phyloP scores from a whole-genome alignment of 2,113 vertebrate genomes.

The Cepphus grylle region DNA sequence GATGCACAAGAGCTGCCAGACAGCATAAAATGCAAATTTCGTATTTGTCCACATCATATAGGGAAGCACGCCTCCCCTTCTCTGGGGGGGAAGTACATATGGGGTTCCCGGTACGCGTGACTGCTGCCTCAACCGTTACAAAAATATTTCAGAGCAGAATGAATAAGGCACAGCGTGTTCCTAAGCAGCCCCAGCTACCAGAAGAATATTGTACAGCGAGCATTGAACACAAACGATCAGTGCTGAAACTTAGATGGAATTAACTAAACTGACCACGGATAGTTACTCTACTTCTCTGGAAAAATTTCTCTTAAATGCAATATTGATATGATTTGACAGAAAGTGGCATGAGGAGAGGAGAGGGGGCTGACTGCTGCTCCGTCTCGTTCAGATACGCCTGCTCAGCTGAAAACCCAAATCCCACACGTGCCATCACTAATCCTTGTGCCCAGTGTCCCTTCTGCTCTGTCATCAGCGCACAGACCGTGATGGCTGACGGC shows the following conservation, averaged over 20 bases:
- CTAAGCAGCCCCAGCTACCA: not conserved
- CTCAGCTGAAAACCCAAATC: not conserved
- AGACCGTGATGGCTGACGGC: not conserved
- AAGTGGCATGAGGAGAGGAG: not conserved
- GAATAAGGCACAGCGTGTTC: not conserved
- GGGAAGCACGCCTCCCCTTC: not conserved
- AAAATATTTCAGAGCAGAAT: not conserved
- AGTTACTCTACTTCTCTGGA: not conserved
- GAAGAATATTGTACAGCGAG: not conserved
- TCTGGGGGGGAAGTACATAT: not conserved
- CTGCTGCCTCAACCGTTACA: not conserved
- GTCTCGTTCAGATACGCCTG: not conserved
- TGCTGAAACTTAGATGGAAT: not conserved
- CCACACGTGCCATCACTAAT: not conserved
- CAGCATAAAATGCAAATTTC: not conserved
- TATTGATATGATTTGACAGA: fast-evolving
- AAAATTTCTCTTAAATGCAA: not conserved
- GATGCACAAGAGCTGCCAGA: not conserved
- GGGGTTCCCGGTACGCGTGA: not conserved
- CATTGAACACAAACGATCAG: not conserved
- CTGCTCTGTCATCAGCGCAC: not conserved
- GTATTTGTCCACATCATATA: fast-evolving
- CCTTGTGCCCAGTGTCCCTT: not conserved
- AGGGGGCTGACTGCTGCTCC: not conserved
- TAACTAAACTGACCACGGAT: not conserved